phyloP scores from a whole-genome alignment of 2,113 vertebrate species.

The Motacilla tschutschensis region DNA sequence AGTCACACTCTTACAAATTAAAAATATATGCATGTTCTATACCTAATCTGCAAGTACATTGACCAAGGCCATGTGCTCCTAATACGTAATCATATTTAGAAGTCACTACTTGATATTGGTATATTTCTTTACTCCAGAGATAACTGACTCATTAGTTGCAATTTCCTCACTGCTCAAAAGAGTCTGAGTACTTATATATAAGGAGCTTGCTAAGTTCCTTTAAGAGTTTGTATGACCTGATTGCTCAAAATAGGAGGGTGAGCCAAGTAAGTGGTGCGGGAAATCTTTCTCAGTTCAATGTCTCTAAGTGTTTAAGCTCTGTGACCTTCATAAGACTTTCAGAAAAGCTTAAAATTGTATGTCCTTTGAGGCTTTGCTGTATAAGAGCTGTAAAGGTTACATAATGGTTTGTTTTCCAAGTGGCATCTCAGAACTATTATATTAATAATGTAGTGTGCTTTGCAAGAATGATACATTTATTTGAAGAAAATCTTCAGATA shows the following conservation, averaged over 20 bases:
- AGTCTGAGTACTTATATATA: background rate
- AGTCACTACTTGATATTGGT: background rate
- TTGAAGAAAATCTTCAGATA: background rate
- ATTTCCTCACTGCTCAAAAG: background rate
- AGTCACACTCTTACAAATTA: background rate
- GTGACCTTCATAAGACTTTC: background rate
- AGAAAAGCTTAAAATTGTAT: background rate
- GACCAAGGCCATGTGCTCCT: background rate
- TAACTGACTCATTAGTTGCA: background rate
- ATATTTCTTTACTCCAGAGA: background rate
- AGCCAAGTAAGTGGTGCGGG: background rate
- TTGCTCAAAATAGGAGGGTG: conserved; percentile 3
- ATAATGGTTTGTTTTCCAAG: background rate
- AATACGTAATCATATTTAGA: background rate
- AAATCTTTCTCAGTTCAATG: background rate
- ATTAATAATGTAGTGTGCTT: background rate
- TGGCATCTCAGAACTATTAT: background rate
- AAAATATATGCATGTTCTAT: background rate
- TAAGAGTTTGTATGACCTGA: background rate
- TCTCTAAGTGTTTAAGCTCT: background rate
- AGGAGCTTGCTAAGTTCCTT: conserved; percentile 22
- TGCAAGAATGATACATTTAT: background rate
- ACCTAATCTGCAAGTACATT: background rate
- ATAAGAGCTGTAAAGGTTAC: background rate
- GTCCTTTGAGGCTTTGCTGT: background rate